phyloP scores from a whole-genome alignment of 1,140 invertebrate genomes.

The Halesus radiatus region DNA sequence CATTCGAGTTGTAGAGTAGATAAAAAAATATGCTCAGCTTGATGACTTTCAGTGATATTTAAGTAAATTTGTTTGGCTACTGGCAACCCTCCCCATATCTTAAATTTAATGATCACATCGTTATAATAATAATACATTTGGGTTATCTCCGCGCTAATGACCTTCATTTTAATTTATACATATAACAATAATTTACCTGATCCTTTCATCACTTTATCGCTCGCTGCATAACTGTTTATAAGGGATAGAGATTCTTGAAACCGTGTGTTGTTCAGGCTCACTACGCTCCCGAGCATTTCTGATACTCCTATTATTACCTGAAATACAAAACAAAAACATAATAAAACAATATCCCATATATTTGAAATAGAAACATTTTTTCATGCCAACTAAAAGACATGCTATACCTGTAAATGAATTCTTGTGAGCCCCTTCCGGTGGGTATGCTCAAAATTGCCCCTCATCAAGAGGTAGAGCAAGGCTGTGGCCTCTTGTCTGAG shows the following conservation, averaged over 20 bases:
- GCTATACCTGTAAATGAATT: conserved; percentile 82
- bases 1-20: no score
- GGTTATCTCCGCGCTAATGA: no score
- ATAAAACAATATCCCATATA: no score
- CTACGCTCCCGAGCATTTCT: conserved; percentile 89
- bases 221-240: conserved; percentile 93
- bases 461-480: conserved; percentile 91
- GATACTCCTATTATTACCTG: conserved; percentile 92
- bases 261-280: conserved; percentile 87
- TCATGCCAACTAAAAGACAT: conserved; percentile 24
- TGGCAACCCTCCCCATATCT: not conserved
- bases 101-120: no score
- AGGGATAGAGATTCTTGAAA: conserved; percentile 93
- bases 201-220: conserved; percentile 94
- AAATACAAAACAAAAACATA: conserved; percentile 24
- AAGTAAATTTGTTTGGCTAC: no score
- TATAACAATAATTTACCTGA: conserved; percentile 71
- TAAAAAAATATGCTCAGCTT: no score
- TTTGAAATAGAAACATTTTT: no score
- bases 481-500: conserved; percentile 91
- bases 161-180: not conserved
- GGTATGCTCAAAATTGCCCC: conserved; percentile 93
- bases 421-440: conserved; percentile 86
- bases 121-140: not conserved
- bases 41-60: no score